These are phyloP conservation scores for Dryoscopus gambensis DNA, from an alignment of 2,113 vertebrate species.

Conservation along the genomic window DNA sequence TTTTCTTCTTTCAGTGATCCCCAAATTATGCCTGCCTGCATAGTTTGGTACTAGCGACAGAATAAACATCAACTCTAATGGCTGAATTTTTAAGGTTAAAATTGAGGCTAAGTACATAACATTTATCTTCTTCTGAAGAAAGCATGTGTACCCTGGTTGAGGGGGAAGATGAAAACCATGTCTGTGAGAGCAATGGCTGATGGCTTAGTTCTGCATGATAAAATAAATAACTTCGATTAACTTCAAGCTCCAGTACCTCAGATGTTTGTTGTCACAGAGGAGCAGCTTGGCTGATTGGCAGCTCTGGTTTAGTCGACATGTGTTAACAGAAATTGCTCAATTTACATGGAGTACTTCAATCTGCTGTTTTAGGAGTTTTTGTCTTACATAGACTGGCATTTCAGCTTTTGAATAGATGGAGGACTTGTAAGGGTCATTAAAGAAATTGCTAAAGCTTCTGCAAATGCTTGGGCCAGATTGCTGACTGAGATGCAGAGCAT, in stretches of 20 bases:
- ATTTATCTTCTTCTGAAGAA: not conserved
- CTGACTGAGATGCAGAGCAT: conserved; percentile 15
- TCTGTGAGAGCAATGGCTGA: conserved; percentile 22
- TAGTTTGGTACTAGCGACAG: conserved; percentile 6
- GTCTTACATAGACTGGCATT: conserved; percentile 10
- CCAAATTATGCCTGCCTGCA: not conserved
- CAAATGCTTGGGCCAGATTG: conserved; percentile 33
- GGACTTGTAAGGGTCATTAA: conserved; percentile 55
- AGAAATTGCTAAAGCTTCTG: conserved; percentile 56
- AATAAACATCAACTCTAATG: not conserved
- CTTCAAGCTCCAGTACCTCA: conserved; percentile 48
- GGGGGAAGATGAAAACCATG: not conserved
- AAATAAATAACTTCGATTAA: conserved; percentile 58
- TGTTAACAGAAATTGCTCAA: conserved; percentile 55
- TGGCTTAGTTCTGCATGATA: conserved; percentile 49
- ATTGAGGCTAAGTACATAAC: not conserved
- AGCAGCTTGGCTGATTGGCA: conserved; percentile 56
- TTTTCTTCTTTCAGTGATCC: not conserved
- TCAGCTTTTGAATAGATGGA: conserved; percentile 40
- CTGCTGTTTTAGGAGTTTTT: conserved; percentile 52
- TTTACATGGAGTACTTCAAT: conserved; percentile 51
- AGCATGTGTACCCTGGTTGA: not conserved
- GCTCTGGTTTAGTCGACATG: conserved; percentile 40
- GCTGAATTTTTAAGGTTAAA: conserved; percentile 32
- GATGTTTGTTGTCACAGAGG: conserved; percentile 60